Evolutionary conservation across 1,140 invertebrate species (phyloP), one percentile per base, ranked within the genome.

Genomic region (Dinoponera quadriceps): DNA sequence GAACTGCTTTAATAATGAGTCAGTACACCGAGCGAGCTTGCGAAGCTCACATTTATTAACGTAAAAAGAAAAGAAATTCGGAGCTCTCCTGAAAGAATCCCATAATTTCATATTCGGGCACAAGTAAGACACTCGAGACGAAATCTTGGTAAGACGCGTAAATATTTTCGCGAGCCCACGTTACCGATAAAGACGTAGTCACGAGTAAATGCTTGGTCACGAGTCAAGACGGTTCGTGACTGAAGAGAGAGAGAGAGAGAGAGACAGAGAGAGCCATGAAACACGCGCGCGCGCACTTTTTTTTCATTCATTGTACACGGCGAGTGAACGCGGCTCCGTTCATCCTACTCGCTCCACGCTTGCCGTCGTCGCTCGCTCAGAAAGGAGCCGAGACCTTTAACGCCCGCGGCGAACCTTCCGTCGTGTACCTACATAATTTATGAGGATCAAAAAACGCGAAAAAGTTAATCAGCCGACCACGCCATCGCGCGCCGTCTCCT

Each of bases 401-500:
- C 71, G 84, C 84, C 78, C 54, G 62, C 48, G 57, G 78, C 84
- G 51, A 72, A 65, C 73, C 84, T 78, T 78, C 68, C 74, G 68
- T 57, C 69, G 62, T 59, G 84, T 57, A 48, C 77, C 77, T 82
- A 71, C 85, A 77, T 86, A 86, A 87, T 87, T 87, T 86, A 86
- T 82, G 80, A 73, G 72, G 84, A 83, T 86, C 63, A 87, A 86
- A 87, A 87, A 87, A 87, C 80, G 72, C 80, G 85, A 83, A 87
- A 83, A 86, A 87, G 80, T 86, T 87, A 86, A 87, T 87, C 85
- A 83, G 80, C 66, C 84, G 65, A 82, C 65, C 65, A 59, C 69
- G 60, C 25, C 77, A 69, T 78, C 75, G 75, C 13, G 22, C 63
- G 51, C 18, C 62, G 25, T 51, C 49, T 38, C n/a, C 51, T 11